A percentile compares a stretch with the other conserved stretches of the same genome.
Conservation (phyloP, 2,888 invertebrate genomes). For the Eurytoma californica region DNA sequence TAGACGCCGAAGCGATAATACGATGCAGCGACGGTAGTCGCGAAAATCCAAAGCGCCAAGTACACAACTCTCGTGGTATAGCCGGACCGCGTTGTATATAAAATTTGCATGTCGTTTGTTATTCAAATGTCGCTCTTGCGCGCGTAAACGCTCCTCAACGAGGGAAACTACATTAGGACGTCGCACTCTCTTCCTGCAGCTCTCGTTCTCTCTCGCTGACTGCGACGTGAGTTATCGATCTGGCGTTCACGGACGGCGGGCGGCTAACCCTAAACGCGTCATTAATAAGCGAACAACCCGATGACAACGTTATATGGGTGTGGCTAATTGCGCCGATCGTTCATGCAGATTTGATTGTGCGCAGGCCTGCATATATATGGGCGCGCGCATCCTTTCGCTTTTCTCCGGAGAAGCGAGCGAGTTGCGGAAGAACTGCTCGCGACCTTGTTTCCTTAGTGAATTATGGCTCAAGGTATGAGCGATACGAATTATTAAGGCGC, state of each 20-base stretch:
- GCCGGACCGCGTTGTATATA: constrained; percentile 20
- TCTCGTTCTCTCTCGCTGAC: constrained; percentile 59
- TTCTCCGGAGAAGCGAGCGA: background rate
- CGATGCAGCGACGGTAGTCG: background rate
- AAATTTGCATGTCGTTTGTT: constrained; percentile 74
- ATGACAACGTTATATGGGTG: constrained; percentile 66
- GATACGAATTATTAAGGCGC: constrained; percentile 24
- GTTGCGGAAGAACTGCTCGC: background rate
- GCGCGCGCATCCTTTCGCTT: background rate
- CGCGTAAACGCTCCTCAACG: background rate
- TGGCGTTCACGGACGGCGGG: constrained; percentile 53
- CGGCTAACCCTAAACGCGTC: constrained; percentile 61
- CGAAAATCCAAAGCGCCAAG: constrained; percentile 40
- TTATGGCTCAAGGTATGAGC: constrained; percentile 15
- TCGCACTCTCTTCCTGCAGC: background rate
- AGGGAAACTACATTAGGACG: constrained; percentile 30
- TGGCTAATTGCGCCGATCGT: constrained; percentile 65
- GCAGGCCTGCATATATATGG: background rate
- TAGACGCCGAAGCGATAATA: background rate
- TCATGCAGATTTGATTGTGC: constrained; percentile 60
- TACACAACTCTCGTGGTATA: constrained; percentile 15
- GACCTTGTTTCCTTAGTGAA: background rate
- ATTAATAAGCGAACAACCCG: constrained; percentile 64
- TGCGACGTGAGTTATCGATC: constrained; percentile 67
- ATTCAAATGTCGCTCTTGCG: constrained; percentile 68